These are phyloP conservation scores for Aphidius gifuensis DNA, from an alignment of 1,140 invertebrate species.

Conservation along the genomic window DNA sequence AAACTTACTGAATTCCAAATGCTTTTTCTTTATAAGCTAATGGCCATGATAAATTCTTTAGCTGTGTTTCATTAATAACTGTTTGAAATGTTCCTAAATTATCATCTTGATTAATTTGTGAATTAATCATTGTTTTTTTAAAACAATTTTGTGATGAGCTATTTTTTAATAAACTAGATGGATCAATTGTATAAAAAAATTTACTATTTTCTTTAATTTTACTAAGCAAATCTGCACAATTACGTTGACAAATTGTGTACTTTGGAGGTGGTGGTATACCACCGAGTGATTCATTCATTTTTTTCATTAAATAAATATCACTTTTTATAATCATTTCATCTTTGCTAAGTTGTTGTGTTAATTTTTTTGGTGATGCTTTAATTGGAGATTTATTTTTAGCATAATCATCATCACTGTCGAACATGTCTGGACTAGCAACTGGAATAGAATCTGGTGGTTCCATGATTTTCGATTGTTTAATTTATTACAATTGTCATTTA, in stretches of 20 bases:
- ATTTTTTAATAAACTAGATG: conserved; percentile 27
- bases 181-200: conserved; percentile 45
- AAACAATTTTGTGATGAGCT: conserved; percentile 22
- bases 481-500: no score
- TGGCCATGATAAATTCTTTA: conserved; percentile 54
- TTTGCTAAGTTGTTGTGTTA: conserved; percentile 31
- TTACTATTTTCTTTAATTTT: conserved; percentile 49
- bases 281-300: conserved; percentile 46
- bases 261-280: conserved; percentile 67
- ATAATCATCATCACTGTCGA: no score
- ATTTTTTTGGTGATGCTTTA: no score
- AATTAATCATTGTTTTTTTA: conserved; percentile 27
- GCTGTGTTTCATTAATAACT: conserved; percentile 40
- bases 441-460: no score
- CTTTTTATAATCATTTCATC: conserved; percentile 40
- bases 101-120: conserved; percentile 14
- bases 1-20: conserved; percentile 58
- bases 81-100: conserved; percentile 15
- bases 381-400: no score
- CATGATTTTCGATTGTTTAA: no score
- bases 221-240: conserved; percentile 61
- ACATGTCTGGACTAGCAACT: no score
- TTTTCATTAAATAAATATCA: conserved; percentile 35
- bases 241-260: conserved; percentile 61
- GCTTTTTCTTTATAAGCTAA: conserved; percentile 57